phyloP scores from a whole-genome alignment of 2,888 invertebrate genomes.

The Oscheius sp. region DNA sequence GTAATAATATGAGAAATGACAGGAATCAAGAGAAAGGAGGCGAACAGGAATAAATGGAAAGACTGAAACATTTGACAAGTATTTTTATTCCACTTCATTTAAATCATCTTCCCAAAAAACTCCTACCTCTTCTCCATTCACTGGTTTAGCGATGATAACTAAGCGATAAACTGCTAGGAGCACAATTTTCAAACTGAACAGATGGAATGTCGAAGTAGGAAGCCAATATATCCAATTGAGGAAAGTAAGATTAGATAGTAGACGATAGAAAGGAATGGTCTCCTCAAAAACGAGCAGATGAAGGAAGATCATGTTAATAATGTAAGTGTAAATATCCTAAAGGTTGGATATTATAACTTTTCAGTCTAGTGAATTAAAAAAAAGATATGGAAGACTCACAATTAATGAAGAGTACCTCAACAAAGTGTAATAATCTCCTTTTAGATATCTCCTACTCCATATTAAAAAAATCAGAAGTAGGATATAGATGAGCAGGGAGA shows the following conservation, averaged over 20 bases:
- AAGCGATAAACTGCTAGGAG: background rate
- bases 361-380: background rate
- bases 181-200: background rate
- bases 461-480: background rate
- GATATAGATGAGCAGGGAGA: background rate
- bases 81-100: background rate
- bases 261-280: background rate
- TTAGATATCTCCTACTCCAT: background rate
- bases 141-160: background rate
- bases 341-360: background rate
- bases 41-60: background rate
- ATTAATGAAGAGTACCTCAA: background rate
- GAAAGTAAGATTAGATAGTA: background rate
- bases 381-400: background rate
- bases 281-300: background rate
- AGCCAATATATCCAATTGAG: slow-evolving; percentile 1
- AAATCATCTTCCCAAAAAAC: no score
- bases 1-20: no score
- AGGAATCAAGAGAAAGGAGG: background rate
- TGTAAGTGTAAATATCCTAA: slow-evolving; percentile 1
- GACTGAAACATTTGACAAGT: background rate
- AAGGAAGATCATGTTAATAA: background rate
- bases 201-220: slow-evolving; percentile 1
- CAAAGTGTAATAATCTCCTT: background rate
- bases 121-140: background rate